Evolutionary conservation across 2,797 vertebrate genomes (phyloP).

Genomic region (Acipenser oxyrinchus): DNA sequence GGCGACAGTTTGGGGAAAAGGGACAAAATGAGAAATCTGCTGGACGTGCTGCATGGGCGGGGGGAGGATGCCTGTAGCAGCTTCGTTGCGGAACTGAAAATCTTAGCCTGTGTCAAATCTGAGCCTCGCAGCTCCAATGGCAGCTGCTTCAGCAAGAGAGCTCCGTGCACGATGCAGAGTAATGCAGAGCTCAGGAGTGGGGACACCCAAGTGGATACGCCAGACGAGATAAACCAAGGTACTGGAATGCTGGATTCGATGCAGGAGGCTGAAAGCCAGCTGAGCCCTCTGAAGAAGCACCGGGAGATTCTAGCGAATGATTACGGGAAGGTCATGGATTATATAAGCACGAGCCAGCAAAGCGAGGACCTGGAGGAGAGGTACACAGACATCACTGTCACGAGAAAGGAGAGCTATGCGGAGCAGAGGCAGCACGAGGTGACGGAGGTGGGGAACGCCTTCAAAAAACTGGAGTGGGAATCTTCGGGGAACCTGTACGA

Average conservation of each 20-base stretch:
- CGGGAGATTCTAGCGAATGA: constrained; percentile 31
- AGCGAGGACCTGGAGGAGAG: not conserved
- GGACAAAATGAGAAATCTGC: constrained; percentile 30
- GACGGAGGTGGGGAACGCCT: constrained; percentile 30
- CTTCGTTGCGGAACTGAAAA: constrained; percentile 24
- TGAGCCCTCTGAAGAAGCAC: constrained; percentile 27
- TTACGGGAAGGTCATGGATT: constrained; percentile 22
- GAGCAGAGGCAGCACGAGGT: constrained; percentile 33
- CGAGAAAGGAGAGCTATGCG: constrained; percentile 18
- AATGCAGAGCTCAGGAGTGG: not conserved
- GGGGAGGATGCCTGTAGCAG: constrained; percentile 36
- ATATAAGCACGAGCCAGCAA: constrained; percentile 15
- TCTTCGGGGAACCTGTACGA: constrained; percentile 19
- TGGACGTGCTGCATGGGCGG: constrained; percentile 36
- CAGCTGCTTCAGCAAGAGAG: too few relatives aligned
- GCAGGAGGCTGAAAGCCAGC: not conserved
- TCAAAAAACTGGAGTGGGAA: constrained; percentile 20
- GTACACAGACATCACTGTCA: constrained; percentile 34
- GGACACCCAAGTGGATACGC: not conserved
- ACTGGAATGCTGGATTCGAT: too few relatives aligned
- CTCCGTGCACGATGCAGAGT: too few relatives aligned
- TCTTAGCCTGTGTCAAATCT: not conserved
- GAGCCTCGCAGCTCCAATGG: too few relatives aligned
- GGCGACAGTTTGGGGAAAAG: constrained; percentile 20
- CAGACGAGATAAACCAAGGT: too few relatives aligned